A percentile compares a stretch with the other conserved stretches of the same genome.
Conservation (phyloP, 2,797 vertebrate genomes). For the Schizopygopsis pylzovi region DNA sequence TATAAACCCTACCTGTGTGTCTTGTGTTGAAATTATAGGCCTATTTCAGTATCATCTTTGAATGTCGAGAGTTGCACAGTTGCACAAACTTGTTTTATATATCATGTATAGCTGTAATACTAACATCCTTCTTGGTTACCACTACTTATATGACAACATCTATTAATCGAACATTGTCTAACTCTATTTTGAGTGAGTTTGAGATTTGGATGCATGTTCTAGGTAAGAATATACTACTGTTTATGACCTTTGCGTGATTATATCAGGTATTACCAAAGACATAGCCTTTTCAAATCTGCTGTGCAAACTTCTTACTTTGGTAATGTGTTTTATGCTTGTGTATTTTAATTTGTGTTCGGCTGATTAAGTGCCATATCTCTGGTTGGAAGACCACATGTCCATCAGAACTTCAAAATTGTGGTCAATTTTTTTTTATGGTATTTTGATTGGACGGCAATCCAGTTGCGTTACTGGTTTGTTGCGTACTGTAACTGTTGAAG, state of each 20-base stretch:
- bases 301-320: slow-evolving; percentile 71
- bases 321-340: slow-evolving; percentile 64
- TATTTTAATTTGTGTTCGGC: slow-evolving; percentile 66
- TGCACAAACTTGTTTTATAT: slow-evolving; percentile 71
- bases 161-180: slow-evolving; percentile 54
- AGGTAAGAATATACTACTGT: slow-evolving; percentile 84
- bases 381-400: slow-evolving; percentile 71
- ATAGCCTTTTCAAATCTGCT: slow-evolving; percentile 82
- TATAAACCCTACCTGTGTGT: slow-evolving; percentile 61
- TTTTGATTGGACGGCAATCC: slow-evolving; percentile 59
- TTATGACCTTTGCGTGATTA: slow-evolving; percentile 69
- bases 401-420: slow-evolving; percentile 61
- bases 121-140: slow-evolving; percentile 45
- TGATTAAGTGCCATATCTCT: slow-evolving; percentile 81
- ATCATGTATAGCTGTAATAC: slow-evolving; percentile 62
- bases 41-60: slow-evolving; percentile 78
- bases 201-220: slow-evolving; percentile 58
- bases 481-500: slow-evolving; percentile 79
- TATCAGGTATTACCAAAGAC: slow-evolving; percentile 98
- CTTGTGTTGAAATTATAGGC: slow-evolving; percentile 65
- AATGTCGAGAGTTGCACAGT: slow-evolving; percentile 82
- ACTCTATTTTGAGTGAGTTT: neutral
- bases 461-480: slow-evolving; percentile 67
- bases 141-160: slow-evolving; percentile 66
- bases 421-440: slow-evolving; percentile 64